phyloP scores from a whole-genome alignment of 2,888 invertebrate genomes.

The Sympetrum striolatum region DNA sequence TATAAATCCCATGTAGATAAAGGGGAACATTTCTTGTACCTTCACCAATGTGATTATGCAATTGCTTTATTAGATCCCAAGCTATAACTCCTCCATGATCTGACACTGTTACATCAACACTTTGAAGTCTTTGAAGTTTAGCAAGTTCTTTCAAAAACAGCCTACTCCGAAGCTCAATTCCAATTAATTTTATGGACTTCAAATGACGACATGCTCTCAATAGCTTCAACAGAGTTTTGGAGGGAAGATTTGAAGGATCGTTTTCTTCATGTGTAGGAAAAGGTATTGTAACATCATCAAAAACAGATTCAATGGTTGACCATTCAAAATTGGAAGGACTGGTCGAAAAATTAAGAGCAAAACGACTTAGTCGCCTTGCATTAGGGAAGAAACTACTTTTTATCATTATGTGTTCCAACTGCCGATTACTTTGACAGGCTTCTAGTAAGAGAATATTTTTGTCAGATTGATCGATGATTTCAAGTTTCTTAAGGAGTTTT shows the following conservation, averaged over 20 bases:
- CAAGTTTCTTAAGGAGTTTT: neutral
- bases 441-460: neutral
- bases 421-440: neutral
- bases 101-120: neutral
- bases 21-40: neutral
- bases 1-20: neutral
- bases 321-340: conserved; percentile 12
- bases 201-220: neutral
- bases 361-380: neutral
- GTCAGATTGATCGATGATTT: neutral
- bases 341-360: conserved; percentile 17
- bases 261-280: neutral
- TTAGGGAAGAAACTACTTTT: neutral
- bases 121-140: neutral
- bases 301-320: neutral
- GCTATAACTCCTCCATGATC: neutral
- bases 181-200: neutral
- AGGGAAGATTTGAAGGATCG: neutral
- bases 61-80: neutral
- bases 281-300: neutral
- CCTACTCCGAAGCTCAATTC: neutral
- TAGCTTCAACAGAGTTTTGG: neutral
- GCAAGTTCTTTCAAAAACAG: neutral
- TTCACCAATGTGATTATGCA: neutral
- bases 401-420: neutral